Base-by-base conservation (phyloP, 2,797 vertebrate species). In the Carcharodon carcharias region DNA sequence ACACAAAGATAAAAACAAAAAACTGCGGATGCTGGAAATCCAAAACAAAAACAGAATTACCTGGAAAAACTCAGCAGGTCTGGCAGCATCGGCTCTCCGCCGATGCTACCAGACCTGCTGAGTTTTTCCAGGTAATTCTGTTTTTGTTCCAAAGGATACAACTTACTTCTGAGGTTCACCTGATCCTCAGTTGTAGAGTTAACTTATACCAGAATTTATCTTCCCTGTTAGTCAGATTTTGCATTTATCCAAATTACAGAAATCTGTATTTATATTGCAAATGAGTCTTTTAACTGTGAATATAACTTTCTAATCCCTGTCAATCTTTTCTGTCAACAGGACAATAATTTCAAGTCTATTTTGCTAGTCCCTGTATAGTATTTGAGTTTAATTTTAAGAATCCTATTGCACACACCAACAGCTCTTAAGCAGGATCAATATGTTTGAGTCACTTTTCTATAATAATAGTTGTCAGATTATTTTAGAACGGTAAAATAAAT, bases 211-310 rank as follows among this genome's bases (percentile, higher is more conserved):
- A 35, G 94, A 95, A 77, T 28, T 56, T n/a, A 73, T 73, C 67
- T 73, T 95, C 28, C 94, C 69, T n/a, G 94, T 95, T 77, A 14
- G 50, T 77, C 50, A 95, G 69, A 95, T 56, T 58, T 95, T 16
- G 31, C 50, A 77, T 77, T 95, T 40, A 69, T 95, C 93, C 93
- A 95, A 95, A 95, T 69, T 95, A 77, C 93, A 54, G 45, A 18
- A 73, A 95, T 77, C 69, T 73, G 69, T 31, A 77, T 77, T 95
- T 95, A 35, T 95, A 14, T 95, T 95, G 69, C 94, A 95, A 58
- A 95, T 77, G 69, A 56, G 50, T 50, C 94, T 45, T 50, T 77
- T 31, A 50, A 95, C 58, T 16, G 45, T 35, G 21, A 65, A 63
- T 18, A 50, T 69, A 71, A 95, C 50, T 95, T 77, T 95, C 67